Evolutionary conservation across 1,140 invertebrate species (phyloP).

Genomic region (Riptortus pedestris): DNA sequence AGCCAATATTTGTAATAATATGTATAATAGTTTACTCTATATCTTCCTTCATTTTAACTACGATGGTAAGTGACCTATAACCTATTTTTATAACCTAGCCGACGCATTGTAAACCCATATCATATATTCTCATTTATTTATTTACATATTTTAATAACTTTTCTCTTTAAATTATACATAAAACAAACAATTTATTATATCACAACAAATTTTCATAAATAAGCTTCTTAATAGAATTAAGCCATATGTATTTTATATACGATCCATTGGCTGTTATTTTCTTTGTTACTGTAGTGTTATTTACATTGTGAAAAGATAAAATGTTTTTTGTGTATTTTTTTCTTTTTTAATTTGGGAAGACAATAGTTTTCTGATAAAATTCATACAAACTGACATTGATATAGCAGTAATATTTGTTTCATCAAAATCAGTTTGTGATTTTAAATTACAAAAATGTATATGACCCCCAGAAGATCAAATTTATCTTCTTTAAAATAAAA

Average conservation of each 20-base stretch:
- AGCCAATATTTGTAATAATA: constrained; percentile 21
- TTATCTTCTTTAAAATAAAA: not conserved
- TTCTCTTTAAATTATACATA: not conserved
- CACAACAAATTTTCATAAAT: constrained; percentile 17
- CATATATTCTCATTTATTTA: constrained; percentile 19
- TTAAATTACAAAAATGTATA: no score
- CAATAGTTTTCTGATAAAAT: no score
- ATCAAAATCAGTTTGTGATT: no score
- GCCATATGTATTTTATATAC: no score
- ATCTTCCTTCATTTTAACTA: constrained; percentile 7
- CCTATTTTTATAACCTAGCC: constrained; percentile 20
- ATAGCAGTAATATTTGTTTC: no score
- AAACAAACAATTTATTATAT: constrained; percentile 19
- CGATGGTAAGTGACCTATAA: constrained; percentile 16
- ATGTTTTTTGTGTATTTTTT: no score
- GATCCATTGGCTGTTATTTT: no score
- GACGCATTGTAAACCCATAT: constrained; percentile 16
- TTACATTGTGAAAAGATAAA: no score
- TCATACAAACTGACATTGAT: no score
- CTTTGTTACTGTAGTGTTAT: no score
- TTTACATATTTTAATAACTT: constrained; percentile 9
- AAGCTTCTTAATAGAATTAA: not conserved
- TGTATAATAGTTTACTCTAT: constrained; percentile 20
- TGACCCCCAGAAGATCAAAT: not conserved
- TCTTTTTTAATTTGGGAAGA: no score